These are phyloP conservation scores for Bombylius major DNA, from an alignment of 2,888 invertebrate species.

Conservation along the genomic window DNA sequence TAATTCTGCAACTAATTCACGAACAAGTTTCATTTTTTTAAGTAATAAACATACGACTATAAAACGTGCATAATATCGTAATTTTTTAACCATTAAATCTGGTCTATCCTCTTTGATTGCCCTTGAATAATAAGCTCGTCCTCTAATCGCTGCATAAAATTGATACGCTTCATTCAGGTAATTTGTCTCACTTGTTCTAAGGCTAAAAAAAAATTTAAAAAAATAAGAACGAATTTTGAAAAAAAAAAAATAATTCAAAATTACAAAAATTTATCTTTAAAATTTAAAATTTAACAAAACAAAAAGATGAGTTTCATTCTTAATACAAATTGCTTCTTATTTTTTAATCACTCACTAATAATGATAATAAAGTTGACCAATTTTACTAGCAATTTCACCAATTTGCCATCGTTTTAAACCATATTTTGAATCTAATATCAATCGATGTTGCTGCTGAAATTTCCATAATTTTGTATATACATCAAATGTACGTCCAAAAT, in stretches of 20 bases:
- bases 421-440: slow-evolving; percentile 81
- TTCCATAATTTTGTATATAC: slow-evolving; percentile 97
- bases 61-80: slow-evolving; percentile 88
- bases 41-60: slow-evolving; percentile 90
- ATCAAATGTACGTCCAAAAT: slow-evolving; percentile 94
- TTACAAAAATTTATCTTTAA: too few relatives aligned
- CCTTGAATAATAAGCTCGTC: slow-evolving; percentile 85
- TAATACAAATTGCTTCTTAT: too few relatives aligned
- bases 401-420: slow-evolving; percentile 96
- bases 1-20: slow-evolving; percentile 82
- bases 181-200: slow-evolving; percentile 91
- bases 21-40: slow-evolving; percentile 84
- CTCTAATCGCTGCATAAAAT: slow-evolving; percentile 90
- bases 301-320: too few relatives aligned
- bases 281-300: too few relatives aligned
- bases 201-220: slow-evolving; percentile 51
- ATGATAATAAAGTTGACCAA: slow-evolving; percentile 96
- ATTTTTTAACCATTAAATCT: slow-evolving; percentile 93
- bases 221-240: background rate
- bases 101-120: slow-evolving; percentile 88
- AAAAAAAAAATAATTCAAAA: background rate
- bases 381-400: slow-evolving; percentile 96
- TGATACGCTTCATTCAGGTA: slow-evolving; percentile 93
- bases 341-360: slow-evolving; percentile 67
- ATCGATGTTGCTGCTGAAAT: slow-evolving; percentile 92